A percentile compares a stretch with the other conserved stretches of the same genome.
Evolutionary conservation across 2,113 vertebrate species (phyloP).

Genomic region (Phalacrocorax pelagicus): DNA sequence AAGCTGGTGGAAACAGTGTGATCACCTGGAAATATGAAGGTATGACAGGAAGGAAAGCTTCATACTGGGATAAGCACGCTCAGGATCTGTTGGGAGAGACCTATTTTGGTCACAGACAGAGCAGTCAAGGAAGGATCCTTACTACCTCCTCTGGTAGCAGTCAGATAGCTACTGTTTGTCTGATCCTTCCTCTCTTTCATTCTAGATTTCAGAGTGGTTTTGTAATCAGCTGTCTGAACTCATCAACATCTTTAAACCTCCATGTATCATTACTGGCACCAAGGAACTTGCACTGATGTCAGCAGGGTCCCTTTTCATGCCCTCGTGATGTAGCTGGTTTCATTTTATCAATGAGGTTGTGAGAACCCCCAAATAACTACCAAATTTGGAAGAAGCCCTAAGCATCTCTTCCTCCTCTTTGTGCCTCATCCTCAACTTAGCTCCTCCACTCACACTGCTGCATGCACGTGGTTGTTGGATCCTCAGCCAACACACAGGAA

Average conservation of each 20-base stretch:
- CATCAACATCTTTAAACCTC: not conserved
- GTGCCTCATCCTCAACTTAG: not conserved
- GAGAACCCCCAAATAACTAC: not conserved
- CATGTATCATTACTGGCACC: not conserved
- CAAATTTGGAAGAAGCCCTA: not conserved
- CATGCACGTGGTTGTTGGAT: rapidly evolving
- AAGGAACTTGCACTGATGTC: not conserved
- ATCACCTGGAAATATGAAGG: not conserved
- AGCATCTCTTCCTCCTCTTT: not conserved
- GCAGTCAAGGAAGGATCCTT: not conserved
- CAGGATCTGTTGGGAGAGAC: not conserved
- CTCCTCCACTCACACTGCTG: not conserved
- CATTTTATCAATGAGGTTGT: not conserved
- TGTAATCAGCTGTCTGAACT: not conserved
- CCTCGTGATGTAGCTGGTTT: not conserved
- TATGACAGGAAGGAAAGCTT: not conserved
- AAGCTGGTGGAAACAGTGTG: not conserved
- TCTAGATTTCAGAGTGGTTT: not conserved
- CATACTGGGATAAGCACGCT: not conserved
- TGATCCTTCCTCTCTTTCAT: not conserved
- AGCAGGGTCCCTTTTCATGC: not conserved
- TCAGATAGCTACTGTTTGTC: not conserved
- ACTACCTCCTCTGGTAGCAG: not conserved
- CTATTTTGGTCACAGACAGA: not conserved
- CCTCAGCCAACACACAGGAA: not conserved